Base-by-base conservation (phyloP, 2,113 vertebrate species). In the Brienomyrus longianalis region DNA sequence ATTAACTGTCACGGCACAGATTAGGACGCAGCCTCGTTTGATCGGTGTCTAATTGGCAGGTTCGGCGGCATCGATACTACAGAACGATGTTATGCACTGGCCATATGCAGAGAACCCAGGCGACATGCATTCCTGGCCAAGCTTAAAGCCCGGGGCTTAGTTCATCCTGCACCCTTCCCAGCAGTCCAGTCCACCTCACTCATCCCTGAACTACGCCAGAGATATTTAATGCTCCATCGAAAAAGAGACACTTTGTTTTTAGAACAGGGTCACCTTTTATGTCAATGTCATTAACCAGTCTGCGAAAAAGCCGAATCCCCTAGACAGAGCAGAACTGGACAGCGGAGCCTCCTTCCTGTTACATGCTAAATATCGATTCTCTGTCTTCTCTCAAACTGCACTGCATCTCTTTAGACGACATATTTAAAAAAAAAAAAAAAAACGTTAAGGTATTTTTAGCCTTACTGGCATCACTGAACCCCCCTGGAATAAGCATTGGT, bases 1-100 rank as follows among this genome's bases (percentile, higher is more conserved):
- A 90, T 89, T 51, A 13, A 84, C 70, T 87, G 91, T 92, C 91
- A 91, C 62, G 87, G 62, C 85, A 77, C 21, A 92, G 91, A 92
- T 92, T 88, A 92, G 88, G 52, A 89, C 21, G 66, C 80, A 35
- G 89, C 35, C 89, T 83, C 45, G 47, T 91, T 91, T 91, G 89
- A 47, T 47, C 21, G 50, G 74, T 88, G 90, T 88, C 91, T 84
- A 27, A 90, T 90, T 86, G 88, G 87, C 43, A 80, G 70, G 74
- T 89, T 77, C 45, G 17, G 21, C n/a, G 35, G 11, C 45, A 74
- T 35, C 62, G 77, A 35, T 45, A 31, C 3, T 13, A 13, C 3
- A 13, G 3, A 23, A 27, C 10, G 19, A 50, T 13, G 66, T 52
- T 35, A 54, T 11, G 10, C 62, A 66, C 9, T 47, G 77, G 5